Evolutionary conservation across 2,888 invertebrate species (phyloP).

Genomic region (Mythimna pallens): DNA sequence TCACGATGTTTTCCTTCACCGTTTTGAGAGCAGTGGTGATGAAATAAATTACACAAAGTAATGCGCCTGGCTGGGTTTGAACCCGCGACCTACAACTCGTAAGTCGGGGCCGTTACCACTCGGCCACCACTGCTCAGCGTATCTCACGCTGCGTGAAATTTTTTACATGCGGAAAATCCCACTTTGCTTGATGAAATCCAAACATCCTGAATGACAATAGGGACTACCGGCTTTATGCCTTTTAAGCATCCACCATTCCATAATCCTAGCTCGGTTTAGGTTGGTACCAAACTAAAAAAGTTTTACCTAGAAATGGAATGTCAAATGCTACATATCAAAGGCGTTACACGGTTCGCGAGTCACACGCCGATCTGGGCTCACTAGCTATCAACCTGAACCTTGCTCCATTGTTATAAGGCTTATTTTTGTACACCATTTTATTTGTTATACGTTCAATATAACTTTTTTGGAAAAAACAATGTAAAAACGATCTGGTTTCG

Average conservation of each 20-base stretch:
- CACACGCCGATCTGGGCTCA: conserved; percentile 16
- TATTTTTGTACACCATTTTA: conserved; percentile 15
- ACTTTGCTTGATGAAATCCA: too few relatives aligned
- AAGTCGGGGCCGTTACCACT: too few relatives aligned
- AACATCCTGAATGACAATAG: too few relatives aligned
- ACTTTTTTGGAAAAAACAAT: conserved; percentile 30
- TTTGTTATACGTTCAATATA: conserved; percentile 26
- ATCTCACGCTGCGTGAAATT: too few relatives aligned
- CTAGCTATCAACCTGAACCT: conserved; percentile 1
- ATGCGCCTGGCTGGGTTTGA: too few relatives aligned
- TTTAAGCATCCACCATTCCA: background rate
- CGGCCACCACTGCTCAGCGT: too few relatives aligned
- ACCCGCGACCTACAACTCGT: too few relatives aligned
- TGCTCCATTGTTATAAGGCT: background rate
- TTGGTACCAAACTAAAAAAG: conserved; percentile 16
- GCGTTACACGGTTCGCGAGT: conserved; percentile 51
- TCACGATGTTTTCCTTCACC: too few relatives aligned
- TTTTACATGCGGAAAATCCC: too few relatives aligned
- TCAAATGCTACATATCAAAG: conserved; percentile 61
- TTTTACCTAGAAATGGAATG: conserved; percentile 60
- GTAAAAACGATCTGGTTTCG: conserved; percentile 27
- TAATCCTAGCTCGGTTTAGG: conserved; percentile 27
- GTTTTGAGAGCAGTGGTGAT: too few relatives aligned
- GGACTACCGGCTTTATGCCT: too few relatives aligned
- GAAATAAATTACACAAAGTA: too few relatives aligned